Base-by-base conservation (phyloP, 1,140 invertebrate species). In the Delia radicum region DNA sequence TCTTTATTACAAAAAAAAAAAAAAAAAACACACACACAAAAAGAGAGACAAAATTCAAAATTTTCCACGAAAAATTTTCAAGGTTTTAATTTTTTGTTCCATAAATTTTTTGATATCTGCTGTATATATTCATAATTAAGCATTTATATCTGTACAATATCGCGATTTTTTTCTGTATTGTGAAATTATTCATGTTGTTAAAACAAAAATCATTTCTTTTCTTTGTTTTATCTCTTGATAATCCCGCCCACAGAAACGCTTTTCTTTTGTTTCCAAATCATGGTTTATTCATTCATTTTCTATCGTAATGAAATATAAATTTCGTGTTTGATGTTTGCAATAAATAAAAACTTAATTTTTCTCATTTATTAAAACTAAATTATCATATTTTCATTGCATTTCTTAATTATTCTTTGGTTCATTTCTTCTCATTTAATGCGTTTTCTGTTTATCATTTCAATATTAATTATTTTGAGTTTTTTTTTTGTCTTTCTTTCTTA, bases 41-140 rank as follows among this genome's bases (percentile, higher is more conserved):
- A 42, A 24, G 10, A n/a, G 31, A 3, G 3, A 42, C 31, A 71
- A 71, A 71, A 71, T 42, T 71, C 29, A 0, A 71, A 37, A 48
- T 73, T 48, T 28, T 27, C 27, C 29, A 29, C 21, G 21, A 2
- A 37, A 13, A 15, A 21, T 55, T 33, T 33, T 28, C 12, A 13
- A 28, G 3, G n/a, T 61, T 65, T 65, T 18, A 33, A 21, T 37
- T 69, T 21, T n/a, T 12, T 55, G 18, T 4, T 55, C 48, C 24
- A 10, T 21, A 55, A 55, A 24, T 4, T 55, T 21, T 55, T 55
- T n/a, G 29, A 8, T 33, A 69, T 69, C 24, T 69, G 29, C 65
- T 69, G 65, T 69, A 69, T 8, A 69, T 69, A 69, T n/a, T n/a
- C 29, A 69, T 21, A n/a, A 4, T n/a, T n/a, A n/a, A n/a, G n/a